These are phyloP conservation scores for Leptopilina drosophilae DNA, from an alignment of 2,888 invertebrate genomes.

Conservation along the genomic window DNA sequence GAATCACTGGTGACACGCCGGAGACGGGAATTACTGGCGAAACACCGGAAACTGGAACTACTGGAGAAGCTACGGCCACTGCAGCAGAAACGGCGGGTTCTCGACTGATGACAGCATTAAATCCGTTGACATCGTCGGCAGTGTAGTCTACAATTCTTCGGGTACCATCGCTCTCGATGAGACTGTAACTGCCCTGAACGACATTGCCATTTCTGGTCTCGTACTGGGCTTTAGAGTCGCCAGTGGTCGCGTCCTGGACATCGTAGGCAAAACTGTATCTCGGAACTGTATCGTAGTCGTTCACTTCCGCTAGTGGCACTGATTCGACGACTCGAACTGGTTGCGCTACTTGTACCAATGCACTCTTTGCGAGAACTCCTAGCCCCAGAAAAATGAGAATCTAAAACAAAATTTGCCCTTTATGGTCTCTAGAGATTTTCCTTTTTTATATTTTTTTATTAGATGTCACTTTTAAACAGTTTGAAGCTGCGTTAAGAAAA, in stretches of 20 bases:
- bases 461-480: too few relatives aligned
- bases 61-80: conserved; percentile 7
- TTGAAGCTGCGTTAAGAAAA: too few relatives aligned
- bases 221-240: conserved; percentile 71
- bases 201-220: conserved; percentile 64
- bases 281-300: conserved; percentile 58
- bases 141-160: conserved; percentile 67
- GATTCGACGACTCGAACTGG: conserved; percentile 52
- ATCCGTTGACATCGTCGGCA: conserved; percentile 68
- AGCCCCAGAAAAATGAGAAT: conserved; percentile 72
- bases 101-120: conserved; percentile 71
- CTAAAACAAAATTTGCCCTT: conserved; percentile 56
- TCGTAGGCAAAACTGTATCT: conserved; percentile 63
- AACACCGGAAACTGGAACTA: conserved; percentile 27
- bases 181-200: conserved; percentile 67
- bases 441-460: too few relatives aligned
- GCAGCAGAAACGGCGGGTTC: conserved; percentile 61
- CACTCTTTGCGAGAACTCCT: conserved; percentile 77
- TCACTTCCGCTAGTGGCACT: conserved; percentile 56
- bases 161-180: conserved; percentile 67
- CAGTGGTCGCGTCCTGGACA: conserved; percentile 69
- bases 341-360: conserved; percentile 66
- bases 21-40: not conserved
- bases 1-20: not conserved
- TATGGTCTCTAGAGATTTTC: too few relatives aligned